Base-by-base conservation (phyloP, 1,140 invertebrate species). In the Ectropis grisescens region DNA sequence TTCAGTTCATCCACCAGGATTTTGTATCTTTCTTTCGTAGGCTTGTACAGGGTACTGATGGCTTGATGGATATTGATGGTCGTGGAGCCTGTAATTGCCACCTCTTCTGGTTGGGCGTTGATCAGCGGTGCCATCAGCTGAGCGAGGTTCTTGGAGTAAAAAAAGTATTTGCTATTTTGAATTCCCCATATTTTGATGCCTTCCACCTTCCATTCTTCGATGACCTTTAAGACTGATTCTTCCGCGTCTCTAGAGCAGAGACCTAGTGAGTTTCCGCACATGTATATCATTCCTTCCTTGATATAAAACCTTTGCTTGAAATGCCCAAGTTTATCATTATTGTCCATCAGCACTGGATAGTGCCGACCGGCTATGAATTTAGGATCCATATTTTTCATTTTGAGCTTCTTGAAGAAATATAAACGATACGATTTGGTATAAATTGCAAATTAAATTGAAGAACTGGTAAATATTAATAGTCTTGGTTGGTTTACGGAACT, bases 241-340 rank as follows among this genome's bases (percentile, higher is more conserved):
- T 71, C 69, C 0, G 74, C 57, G 31, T 75, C 70, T 19, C 55
- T 68, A 4, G 61, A 69, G 3, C 58, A 52, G 9, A 72, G 43
- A 1, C 75, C 75, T 13, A 78, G 33, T 0, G 72, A 74, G 29
- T 80, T 76, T 0, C 75, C 75, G 19, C 68, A 75, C 54, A 80
- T 56, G 41, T 78, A 80, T 14, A 74, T 71, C 9, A 16, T 37
- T 11, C 47, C 55, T 35, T 67, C 45, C 24, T 56, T 56, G 11
- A 68, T 8, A 29, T 58, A 61, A 37, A 78, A 78, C 35, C 60
- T 47, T 2, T 58, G 41, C 28, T 58, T 44, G 19, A 68, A 66
- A 33, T 57, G 46, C 2, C 58, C 55, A 2, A 78, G 39, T 6
- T 33, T 32, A 31, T 80, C 75, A n/a, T 64, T 64, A 25, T 55